Percentiles rank a stretch among this genome's conserved stretches.
phyloP scores from a whole-genome alignment of 2,797 vertebrate genomes.

The Mormyrops attenuatus region DNA sequence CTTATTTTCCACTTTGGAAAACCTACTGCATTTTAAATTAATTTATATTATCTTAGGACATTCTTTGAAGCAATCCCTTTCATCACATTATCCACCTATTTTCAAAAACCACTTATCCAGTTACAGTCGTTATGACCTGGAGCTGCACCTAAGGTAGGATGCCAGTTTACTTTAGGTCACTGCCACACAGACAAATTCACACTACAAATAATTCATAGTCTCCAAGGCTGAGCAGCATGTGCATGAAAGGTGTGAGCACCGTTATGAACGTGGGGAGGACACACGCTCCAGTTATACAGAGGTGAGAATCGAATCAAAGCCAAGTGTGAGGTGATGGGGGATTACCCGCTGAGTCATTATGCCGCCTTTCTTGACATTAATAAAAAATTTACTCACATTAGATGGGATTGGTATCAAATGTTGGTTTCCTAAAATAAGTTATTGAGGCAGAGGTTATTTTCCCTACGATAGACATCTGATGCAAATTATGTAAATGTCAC shows the following conservation, averaged over 20 bases:
- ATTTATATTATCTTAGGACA: background rate
- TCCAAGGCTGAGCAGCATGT: background rate
- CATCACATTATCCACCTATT: background rate
- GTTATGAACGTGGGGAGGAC: background rate
- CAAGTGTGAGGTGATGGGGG: background rate
- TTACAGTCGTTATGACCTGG: background rate
- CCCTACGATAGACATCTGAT: background rate
- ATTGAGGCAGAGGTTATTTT: background rate
- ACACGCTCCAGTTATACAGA: background rate
- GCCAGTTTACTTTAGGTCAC: background rate
- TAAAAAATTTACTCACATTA: background rate
- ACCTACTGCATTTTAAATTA: background rate
- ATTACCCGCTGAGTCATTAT: conserved; percentile 1
- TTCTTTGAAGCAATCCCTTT: background rate
- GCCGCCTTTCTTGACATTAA: background rate
- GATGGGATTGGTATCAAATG: background rate
- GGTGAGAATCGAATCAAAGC: conserved; percentile 5
- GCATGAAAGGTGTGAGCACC: background rate
- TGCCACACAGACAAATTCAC: background rate
- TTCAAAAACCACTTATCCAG: background rate
- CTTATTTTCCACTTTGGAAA: background rate
- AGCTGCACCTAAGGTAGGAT: background rate
- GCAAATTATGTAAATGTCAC: background rate
- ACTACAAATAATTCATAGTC: background rate
- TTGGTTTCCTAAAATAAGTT: background rate